Conservation (phyloP, 64 coral and sea anemone genomes). For the Stylophora pistillata region DNA sequence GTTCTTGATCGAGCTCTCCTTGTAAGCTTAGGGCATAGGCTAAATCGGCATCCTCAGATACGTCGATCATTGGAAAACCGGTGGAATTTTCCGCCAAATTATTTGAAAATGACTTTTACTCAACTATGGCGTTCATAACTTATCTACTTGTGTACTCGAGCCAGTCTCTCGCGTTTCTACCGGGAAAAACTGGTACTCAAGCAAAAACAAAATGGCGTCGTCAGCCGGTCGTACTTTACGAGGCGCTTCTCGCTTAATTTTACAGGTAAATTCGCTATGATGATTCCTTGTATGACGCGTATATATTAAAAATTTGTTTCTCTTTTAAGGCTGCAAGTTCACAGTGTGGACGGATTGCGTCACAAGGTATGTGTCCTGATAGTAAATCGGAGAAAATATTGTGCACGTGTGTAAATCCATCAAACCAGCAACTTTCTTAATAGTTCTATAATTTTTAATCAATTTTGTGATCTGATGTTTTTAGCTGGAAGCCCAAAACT, state of each 20-base stretch:
- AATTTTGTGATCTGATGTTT: neutral
- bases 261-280: slow-evolving; percentile 12
- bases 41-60: slow-evolving; percentile 69
- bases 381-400: neutral
- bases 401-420: slow-evolving; percentile 1
- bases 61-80: slow-evolving; percentile 2
- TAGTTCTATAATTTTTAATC: neutral
- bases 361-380: neutral
- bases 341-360: slow-evolving; percentile 30
- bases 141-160: neutral
- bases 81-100: neutral
- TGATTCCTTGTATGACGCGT: neutral
- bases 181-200: slow-evolving; percentile 25
- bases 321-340: slow-evolving; percentile 11
- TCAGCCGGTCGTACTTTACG: slow-evolving; percentile 56
- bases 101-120: neutral
- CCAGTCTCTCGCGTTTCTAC: neutral
- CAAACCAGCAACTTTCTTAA: neutral
- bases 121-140: slow-evolving; percentile 46
- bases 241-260: slow-evolving; percentile 42
- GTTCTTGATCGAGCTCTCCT: slow-evolving; percentile 69
- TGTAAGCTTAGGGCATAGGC: slow-evolving; percentile 83
- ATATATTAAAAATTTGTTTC: neutral
- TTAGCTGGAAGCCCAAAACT: neutral
- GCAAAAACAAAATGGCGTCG: slow-evolving; percentile 64